Base-by-base conservation (phyloP, 2,113 vertebrate species). In the Cynocephalus volans region DNA sequence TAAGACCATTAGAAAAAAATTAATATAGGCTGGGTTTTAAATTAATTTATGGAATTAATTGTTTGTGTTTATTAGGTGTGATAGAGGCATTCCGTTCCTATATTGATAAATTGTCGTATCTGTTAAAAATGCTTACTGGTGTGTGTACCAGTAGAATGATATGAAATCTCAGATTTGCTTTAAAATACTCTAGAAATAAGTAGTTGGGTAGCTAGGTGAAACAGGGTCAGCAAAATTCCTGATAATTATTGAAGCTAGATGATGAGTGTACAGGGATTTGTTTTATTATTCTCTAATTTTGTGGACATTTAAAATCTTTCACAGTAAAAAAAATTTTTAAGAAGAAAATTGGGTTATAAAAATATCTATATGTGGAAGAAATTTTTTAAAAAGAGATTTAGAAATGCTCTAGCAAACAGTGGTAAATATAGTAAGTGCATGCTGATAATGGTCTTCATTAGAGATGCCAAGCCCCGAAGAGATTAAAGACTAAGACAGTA, bases 221-320 rank as follows among this genome's bases (percentile, higher is more conserved):
- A 67, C 33, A 82, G 8, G 33, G 92, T 41, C 31, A 48, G 24
- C 33, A 45, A 72, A 93, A 76, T 24, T 36, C 33, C 28, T 70
- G 41, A 12, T 70, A 88, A 58, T 67, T 45, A 28, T 56, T 50
- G 24, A 89, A 91, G 72, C 19, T 77, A 69, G 60, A 18, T 60
- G 6, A 65, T 79, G 24, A 6, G 3, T 21, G 3, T 54, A 24
- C 86, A 48, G 23, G 24, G 60, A 11, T 88, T 64, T 88, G 73
- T 58, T 64, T 77, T 90, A 70, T 13, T 93, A 13, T 56, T 62
- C 19, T 93, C 76, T 88, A 18, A 54, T 77, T 95, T 48, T 96
- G 45, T 82, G 7, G 56, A 15, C 6, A 17, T 62, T 52, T 64
- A 45, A 62, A 65, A 54, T n/a, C 81, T 89, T 89, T 36, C 31